Evolutionary conservation across 23 tunicate species (phyloP), one percentile per base, ranked within the genome.

Genomic region (Phallusia fumigata): DNA sequence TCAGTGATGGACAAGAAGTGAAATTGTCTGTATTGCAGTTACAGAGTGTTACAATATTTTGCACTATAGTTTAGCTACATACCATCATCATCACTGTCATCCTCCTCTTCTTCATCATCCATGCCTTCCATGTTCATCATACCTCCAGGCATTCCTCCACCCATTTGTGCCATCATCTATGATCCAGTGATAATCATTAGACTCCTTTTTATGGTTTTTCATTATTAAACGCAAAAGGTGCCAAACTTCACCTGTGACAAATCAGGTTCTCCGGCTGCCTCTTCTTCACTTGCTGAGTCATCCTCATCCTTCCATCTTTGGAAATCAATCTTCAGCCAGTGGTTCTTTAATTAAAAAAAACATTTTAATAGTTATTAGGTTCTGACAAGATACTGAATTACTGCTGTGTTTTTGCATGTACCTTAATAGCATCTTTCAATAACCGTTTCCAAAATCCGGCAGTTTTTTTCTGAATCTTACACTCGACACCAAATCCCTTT

Each of bases 111-210:
- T 13, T 72, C 53, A 0, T 51, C 83, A 21, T 76, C 87, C 36
- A 88, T 31, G 19, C 84, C 93, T 13, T 26, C 65, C 91, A 89
- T 89, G 53, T 84, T 82, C 33, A 88, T 88, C 81, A 89, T 89
- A 58, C 69, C 88, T 8, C 95, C 95, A 19, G 90, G 90, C 89
- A 90, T 85, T 40, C 69, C 88, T 30, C 90, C 90, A 19, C 95
- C 95, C 89, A 90, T 85, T 40, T 86, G 86, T 8, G 87, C 84
- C 95, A 90, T 90, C 95, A 89, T 89, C 95, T 89, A 79, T 5
- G 52, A 36, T 15, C 0, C 35, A 30, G 21, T 22, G n/a, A n/a
- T n/a, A n/a, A n/a, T n/a, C n/a, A n/a, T n/a, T n/a, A n/a, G n/a
- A n/a, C n/a, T n/a, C n/a, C n/a, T n/a, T n/a, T n/a, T n/a, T n/a